Evolutionary conservation across 2,113 vertebrate species (phyloP), one percentile per base, ranked within the genome.

Genomic region (Anguilla japonica): DNA sequence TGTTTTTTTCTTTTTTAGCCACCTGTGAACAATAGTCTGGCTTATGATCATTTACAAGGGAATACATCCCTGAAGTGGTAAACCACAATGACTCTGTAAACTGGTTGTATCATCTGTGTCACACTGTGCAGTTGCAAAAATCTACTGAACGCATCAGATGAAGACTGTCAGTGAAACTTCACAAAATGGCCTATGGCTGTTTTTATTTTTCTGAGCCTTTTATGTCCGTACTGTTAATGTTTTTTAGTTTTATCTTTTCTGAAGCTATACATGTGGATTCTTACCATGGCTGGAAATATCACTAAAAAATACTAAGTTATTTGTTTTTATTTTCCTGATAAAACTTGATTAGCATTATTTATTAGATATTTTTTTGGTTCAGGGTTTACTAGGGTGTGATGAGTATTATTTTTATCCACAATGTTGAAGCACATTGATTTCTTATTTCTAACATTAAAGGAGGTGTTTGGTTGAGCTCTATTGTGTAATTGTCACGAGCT

Each of bases 271-370:
- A 84, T 41, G 53, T 79, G 50, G 83, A 87, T 92, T 93, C 88
- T 86, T 87, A 83, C 83, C 53, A 79, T 86, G 86, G 82, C 83
- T 87, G 87, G 83, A 89, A 56, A 87, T 90, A 88, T 91, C 92
- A 92, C 93, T 94, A 94, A 94, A 93, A 94, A 93, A 87, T 86
- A 89, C 92, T 87, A 86, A 86, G 79, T 92, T 93, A 91, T 93
- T 90, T 89, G 81, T 86, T 90, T 90, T 79, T 87, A 94, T 93
- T 93, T 91, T 95, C 95, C 96, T 96, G 95, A 95, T 87, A 95
- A 95, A 95, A 96, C 96, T 96, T 96, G 96, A 96, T 95, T 93
- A 91, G 92, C 93, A 92, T 93, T 95, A 95, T 96, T 96, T 96
- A 96, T 96, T 96, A 93, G 95, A 18, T 93, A 34, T 93, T 89